phyloP scores from a whole-genome alignment of 2,888 invertebrate genomes.

The Drosophila conformis region DNA sequence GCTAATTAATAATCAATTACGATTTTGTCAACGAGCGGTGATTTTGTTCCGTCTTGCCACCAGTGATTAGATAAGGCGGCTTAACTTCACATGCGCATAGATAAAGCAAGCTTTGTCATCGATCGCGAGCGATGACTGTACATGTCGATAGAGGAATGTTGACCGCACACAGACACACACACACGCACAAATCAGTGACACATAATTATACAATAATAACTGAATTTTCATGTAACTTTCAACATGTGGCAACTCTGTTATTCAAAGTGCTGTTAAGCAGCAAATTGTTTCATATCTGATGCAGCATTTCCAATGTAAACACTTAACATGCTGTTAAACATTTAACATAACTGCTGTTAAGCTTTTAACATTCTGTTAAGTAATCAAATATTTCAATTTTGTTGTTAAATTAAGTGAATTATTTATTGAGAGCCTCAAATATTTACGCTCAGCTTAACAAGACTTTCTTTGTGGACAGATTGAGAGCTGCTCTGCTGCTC shows the following conservation, averaged over 20 bases:
- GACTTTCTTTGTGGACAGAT: neutral
- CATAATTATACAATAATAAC: neutral
- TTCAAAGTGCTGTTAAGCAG: neutral
- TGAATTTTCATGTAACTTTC: neutral
- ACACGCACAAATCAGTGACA: neutral
- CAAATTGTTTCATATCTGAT: neutral
- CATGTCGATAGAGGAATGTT: constrained; percentile 4
- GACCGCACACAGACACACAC: neutral
- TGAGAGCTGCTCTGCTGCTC: neutral
- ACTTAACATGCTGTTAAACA: neutral
- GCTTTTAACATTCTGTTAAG: neutral
- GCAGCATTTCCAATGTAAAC: neutral
- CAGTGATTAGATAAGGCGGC: constrained; percentile 51
- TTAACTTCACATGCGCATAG: constrained; percentile 27
- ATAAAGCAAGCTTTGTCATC: constrained; percentile 36
- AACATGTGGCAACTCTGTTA: neutral
- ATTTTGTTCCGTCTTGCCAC: constrained; percentile 42
- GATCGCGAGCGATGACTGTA: constrained; percentile 38
- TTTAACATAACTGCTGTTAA: neutral
- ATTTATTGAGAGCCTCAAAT: neutral
- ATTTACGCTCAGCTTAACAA: neutral
- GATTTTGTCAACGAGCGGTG: constrained; percentile 45
- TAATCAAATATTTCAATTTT: neutral
- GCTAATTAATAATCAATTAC: constrained; percentile 75
- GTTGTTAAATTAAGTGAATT: neutral